Evolutionary conservation across 1,140 invertebrate species (phyloP).

Genomic region (Pollicipes pollicipes): DNA sequence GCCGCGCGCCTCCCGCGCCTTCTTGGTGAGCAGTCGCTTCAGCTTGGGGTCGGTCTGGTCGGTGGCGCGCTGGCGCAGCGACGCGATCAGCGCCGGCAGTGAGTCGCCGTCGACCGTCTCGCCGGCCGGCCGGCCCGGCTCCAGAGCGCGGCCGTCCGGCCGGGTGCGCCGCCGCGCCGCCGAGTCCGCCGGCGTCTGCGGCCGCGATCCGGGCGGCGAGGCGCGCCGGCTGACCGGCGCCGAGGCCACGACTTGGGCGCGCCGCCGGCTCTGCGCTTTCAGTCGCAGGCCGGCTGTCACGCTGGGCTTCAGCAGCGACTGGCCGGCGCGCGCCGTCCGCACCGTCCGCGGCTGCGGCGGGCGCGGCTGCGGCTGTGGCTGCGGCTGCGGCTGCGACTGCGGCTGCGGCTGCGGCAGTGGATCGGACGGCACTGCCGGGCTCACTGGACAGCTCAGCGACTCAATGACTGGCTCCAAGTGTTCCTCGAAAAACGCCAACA

Average conservation of each 20-base stretch:
- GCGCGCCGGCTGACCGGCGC: neutral
- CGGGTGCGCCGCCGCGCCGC: no score
- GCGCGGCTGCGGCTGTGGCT: no score
- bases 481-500: neutral
- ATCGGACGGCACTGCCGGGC: neutral
- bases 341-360: neutral
- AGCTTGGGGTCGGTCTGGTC: neutral
- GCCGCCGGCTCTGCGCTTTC: neutral
- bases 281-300: neutral
- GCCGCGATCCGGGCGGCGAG: neutral
- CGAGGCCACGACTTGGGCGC: neutral
- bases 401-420: no score
- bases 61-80: neutral
- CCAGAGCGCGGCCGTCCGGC: no score
- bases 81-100: neutral
- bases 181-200: neutral
- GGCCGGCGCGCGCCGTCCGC: no score
- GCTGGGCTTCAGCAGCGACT: neutral
- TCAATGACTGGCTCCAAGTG: neutral
- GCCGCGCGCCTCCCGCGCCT: neutral
- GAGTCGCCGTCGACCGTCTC: neutral
- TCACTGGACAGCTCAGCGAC: neutral
- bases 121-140: no score
- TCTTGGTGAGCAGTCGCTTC: neutral
- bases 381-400: neutral